Evolutionary conservation across 2,113 vertebrate genomes (phyloP).

Genomic region (Chiloscyllium plagiosum): DNA sequence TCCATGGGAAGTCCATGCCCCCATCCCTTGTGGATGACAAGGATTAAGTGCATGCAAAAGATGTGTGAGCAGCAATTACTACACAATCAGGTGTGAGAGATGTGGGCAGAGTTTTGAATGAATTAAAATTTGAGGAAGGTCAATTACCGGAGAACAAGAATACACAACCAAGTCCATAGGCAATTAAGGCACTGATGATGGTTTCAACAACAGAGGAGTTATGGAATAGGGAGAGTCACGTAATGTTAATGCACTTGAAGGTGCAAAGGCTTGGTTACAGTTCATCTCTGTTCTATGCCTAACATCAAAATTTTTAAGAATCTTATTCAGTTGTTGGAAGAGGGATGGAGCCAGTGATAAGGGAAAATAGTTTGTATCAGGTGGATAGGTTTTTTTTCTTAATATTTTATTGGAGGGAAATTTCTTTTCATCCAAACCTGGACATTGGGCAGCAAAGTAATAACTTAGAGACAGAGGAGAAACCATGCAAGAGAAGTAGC

Average conservation of each 20-base stretch:
- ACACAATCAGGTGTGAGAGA: neutral
- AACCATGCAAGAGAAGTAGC: neutral
- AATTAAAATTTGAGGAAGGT: neutral
- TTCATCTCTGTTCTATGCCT: neutral
- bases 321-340: neutral
- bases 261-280: neutral
- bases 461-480: neutral
- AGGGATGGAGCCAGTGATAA: neutral
- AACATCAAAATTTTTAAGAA: neutral
- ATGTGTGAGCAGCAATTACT: neutral
- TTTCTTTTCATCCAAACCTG: neutral
- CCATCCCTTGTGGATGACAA: too few relatives aligned
- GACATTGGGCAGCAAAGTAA: neutral
- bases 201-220: too few relatives aligned
- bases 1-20: too few relatives aligned
- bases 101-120: neutral
- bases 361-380: neutral
- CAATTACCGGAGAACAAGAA: neutral
- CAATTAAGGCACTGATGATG: neutral
- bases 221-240: too few relatives aligned
- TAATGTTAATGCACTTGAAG: neutral
- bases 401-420: neutral
- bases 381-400: neutral
- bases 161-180: neutral
- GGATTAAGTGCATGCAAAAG: too few relatives aligned